A percentile compares a stretch with the other conserved stretches of the same genome.
phyloP scores from a whole-genome alignment of 2,888 invertebrate species.

The Drosophila colorata region DNA sequence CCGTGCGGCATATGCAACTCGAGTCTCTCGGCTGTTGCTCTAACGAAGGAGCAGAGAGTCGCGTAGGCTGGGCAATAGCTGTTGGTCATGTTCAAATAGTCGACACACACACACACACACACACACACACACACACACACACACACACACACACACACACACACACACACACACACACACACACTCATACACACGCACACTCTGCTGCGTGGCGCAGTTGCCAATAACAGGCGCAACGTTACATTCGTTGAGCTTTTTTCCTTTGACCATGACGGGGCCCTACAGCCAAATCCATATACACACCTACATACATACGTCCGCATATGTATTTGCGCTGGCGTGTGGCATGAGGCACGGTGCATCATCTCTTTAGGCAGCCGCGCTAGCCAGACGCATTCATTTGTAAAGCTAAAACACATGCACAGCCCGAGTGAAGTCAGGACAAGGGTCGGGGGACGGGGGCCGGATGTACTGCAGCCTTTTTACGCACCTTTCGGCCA shows the following conservation, averaged over 20 bases:
- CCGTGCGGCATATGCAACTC: conserved; percentile 71
- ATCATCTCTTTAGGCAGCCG: conserved; percentile 50
- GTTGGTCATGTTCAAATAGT: conserved; percentile 77
- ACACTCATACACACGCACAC: conserved; percentile 19
- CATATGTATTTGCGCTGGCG: conserved; percentile 5
- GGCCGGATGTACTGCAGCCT: background rate
- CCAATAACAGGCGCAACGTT: conserved; percentile 77
- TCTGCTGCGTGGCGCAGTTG: conserved; percentile 54
- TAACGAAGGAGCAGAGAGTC: conserved; percentile 54
- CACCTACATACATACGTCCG: conserved; percentile 4
- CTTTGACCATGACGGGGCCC: conserved; percentile 68
- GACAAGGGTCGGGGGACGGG: background rate
- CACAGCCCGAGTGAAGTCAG: conserved; percentile 8
- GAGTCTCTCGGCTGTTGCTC: conserved; percentile 58
- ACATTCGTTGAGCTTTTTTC: conserved; percentile 72
- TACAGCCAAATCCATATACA: conserved; percentile 36
- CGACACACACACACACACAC: conserved; percentile 25
- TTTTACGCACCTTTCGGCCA: conserved; percentile 71
- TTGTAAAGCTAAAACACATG: conserved; percentile 70
- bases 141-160: conserved; percentile 15
- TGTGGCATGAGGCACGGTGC: conserved; percentile 34
- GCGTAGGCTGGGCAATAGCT: conserved; percentile 63
- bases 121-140: conserved; percentile 22
- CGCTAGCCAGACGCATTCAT: conserved; percentile 76
- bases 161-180: conserved; percentile 18